A percentile compares a stretch with the other conserved stretches of the same genome.
These are phyloP conservation scores for Fukomys damarensis DNA, from an alignment of 2,113 vertebrate species.

Conservation along the genomic window DNA sequence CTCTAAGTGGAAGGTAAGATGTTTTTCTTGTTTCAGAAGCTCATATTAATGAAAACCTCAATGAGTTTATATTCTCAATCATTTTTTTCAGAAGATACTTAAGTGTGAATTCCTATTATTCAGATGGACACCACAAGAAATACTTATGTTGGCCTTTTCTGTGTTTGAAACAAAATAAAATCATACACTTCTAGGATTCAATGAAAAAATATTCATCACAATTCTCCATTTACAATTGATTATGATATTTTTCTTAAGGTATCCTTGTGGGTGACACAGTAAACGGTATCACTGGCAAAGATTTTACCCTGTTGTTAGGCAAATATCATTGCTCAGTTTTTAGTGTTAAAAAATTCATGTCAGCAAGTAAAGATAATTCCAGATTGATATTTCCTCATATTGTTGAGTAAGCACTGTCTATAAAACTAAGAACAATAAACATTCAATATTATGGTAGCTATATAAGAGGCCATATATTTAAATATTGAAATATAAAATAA, in stretches of 20 bases:
- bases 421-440: background rate
- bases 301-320: slow-evolving; percentile 31
- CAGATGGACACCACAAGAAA: background rate
- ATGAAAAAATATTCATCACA: background rate
- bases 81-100: slow-evolving; percentile 28
- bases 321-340: background rate
- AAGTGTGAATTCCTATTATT: slow-evolving; percentile 28
- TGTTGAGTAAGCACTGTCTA: background rate
- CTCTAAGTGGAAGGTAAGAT: slow-evolving; percentile 96
- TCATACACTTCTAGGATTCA: background rate
- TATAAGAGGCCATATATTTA: background rate
- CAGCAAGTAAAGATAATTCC: slow-evolving; percentile 60
- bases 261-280: background rate
- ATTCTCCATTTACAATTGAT: slow-evolving; percentile 33
- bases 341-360: slow-evolving; percentile 32
- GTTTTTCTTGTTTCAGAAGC: slow-evolving; percentile 52
- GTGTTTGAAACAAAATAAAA: background rate
- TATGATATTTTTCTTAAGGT: slow-evolving; percentile 39
- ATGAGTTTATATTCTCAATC: slow-evolving; percentile 47
- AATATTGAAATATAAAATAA: background rate
- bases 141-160: background rate
- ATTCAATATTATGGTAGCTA: background rate
- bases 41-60: slow-evolving; percentile 52
- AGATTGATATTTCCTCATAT: slow-evolving; percentile 22
- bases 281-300: slow-evolving; percentile 35